Percentiles rank a stretch among this genome's conserved stretches.
Conservation (phyloP, 2,797 vertebrate species). For the Peromyscus nudipes region DNA sequence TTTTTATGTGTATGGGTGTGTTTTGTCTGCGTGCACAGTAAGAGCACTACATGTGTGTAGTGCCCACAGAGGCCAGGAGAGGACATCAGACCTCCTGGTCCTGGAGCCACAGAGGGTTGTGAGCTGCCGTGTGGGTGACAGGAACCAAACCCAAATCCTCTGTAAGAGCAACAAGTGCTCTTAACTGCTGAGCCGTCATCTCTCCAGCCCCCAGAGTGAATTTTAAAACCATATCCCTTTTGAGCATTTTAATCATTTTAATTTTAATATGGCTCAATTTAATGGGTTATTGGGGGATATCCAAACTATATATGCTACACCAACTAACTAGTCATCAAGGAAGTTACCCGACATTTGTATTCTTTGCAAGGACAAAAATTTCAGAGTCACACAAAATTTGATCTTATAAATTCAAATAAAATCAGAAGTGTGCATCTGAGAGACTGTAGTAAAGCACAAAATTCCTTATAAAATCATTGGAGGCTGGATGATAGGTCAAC, state of each 20-base stretch:
- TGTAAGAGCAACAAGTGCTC: background rate
- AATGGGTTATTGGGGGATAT: background rate
- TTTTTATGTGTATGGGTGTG: background rate
- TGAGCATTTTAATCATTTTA: background rate
- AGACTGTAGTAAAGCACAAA: background rate
- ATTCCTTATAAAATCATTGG: background rate
- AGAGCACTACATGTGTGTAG: background rate
- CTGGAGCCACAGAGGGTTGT: background rate
- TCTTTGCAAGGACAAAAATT: slow-evolving; percentile 10
- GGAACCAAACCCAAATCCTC: background rate
- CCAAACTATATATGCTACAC: background rate
- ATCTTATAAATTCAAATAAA: slow-evolving; percentile 43
- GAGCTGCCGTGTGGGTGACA: background rate
- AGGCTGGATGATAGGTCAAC: background rate
- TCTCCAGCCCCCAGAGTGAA: background rate
- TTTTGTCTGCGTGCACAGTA: too few species aligned
- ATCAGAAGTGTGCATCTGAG: background rate
- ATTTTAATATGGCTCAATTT: background rate
- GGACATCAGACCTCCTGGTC: background rate
- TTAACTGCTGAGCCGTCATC: background rate
- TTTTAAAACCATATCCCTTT: background rate
- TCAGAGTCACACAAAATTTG: slow-evolving; percentile 28
- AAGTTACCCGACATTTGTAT: background rate
- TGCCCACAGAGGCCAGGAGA: background rate
- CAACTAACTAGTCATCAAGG: background rate